Base-by-base conservation (phyloP, 37 sponge, comb jelly and placozoan species). In the Hormiphora californensis region DNA sequence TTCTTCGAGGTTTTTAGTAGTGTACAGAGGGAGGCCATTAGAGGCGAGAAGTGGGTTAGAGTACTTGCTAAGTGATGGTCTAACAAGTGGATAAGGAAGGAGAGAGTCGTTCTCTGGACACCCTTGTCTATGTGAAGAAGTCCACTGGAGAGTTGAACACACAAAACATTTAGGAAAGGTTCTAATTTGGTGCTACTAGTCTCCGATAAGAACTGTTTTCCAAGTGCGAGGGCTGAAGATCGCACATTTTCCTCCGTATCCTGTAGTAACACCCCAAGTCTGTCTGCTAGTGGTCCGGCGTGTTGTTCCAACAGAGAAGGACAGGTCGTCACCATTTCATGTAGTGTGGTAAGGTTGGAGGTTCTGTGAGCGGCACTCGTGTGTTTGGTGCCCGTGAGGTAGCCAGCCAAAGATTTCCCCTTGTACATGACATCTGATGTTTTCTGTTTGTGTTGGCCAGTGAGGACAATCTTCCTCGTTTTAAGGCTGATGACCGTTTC, bases 201-300 rank as follows among this genome's bases (percentile, higher is more conserved):
- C 1, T 39, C 28, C 5, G 1, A 23, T 7, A 73, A 12, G 23
- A 73, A n/a, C 40, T 43, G 40, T 41, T 40, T 73, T 23, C n/a
- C 23, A 5, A 73, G 81, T 8, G 43, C 81, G 0, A 73, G 5
- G 8, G 81, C 81, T n/a, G 44, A 27, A n/a, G 32, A 33, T 73
- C 81, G 7, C 28, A 73, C 81, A 73, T 41, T 41, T 32, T 73
- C 81, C 23, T 73, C 81, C 23, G 81, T 25, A 19, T 73, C 81
- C 23, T 73, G 81, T 4, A 73, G 41, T 11, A 73, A 9, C 1
- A 40, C 44, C 3, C 81, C 81, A 32, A 73, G 35, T n/a, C 81
- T 73, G 25, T 73, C 81, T 1, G 43, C 23, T 73, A 73, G 43
- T 27, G 81, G 17, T 3, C 81, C 81, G 43, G 46, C 46, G 43